Evolutionary conservation across 2,888 invertebrate species (phyloP).

Genomic region (Deroplatys truncata): DNA sequence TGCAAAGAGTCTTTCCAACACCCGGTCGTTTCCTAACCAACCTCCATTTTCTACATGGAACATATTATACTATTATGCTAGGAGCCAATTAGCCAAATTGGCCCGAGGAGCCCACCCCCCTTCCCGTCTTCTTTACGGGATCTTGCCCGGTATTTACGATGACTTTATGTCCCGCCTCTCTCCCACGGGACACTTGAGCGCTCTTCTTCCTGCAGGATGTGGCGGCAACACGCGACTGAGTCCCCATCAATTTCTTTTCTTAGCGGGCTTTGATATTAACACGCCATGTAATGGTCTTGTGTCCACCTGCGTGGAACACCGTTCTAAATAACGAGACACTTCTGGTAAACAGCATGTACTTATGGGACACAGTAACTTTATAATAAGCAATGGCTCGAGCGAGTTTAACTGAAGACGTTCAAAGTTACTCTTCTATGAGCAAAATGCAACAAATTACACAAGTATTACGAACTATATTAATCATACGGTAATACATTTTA

Average conservation of each 20-base stretch:
- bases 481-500: too few relatives aligned
- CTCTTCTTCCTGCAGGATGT: not conserved
- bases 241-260: not conserved
- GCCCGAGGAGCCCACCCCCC: slow-evolving; percentile 2
- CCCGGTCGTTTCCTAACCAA: not conserved
- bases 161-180: slow-evolving; percentile 26
- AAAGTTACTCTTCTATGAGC: too few relatives aligned
- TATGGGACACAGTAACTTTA: too few relatives aligned
- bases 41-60: slow-evolving; percentile 17
- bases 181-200: slow-evolving; percentile 1
- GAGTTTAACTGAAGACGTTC: too few relatives aligned
- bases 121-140: slow-evolving; percentile 13
- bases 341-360: too few relatives aligned
- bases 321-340: not conserved
- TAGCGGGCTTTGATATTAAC: not conserved
- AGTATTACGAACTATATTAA: too few relatives aligned
- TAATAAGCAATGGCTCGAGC: too few relatives aligned
- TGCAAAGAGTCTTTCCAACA: not conserved
- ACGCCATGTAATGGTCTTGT: not conserved
- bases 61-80: slow-evolving; percentile 32
- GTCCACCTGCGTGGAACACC: not conserved
- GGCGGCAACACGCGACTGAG: not conserved
- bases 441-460: too few relatives aligned
- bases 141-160: slow-evolving; percentile 27
- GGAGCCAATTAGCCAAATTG: slow-evolving; percentile 34